These are phyloP conservation scores for Serinus canaria DNA, from an alignment of 2,113 vertebrate species.

Conservation along the genomic window DNA sequence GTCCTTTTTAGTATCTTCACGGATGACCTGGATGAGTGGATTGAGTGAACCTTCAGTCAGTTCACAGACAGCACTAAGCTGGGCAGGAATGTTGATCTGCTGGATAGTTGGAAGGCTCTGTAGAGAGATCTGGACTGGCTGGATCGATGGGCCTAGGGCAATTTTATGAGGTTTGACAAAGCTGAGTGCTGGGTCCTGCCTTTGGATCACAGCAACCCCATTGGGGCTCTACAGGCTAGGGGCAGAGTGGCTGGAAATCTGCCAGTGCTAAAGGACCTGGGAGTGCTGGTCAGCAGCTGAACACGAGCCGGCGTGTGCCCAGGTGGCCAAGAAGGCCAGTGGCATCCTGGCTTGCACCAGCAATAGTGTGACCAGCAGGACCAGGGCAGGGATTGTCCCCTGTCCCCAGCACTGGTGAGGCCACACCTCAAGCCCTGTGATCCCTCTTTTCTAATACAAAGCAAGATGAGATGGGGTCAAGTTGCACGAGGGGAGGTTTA, in stretches of 20 bases:
- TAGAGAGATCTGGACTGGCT: background rate
- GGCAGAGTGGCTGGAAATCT: background rate
- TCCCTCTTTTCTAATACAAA: background rate
- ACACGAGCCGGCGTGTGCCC: background rate
- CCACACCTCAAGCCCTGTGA: accelerated
- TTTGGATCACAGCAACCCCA: background rate
- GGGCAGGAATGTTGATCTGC: background rate
- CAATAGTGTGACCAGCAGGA: background rate
- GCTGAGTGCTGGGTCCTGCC: background rate
- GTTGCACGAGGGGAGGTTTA: background rate
- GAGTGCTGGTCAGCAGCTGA: background rate
- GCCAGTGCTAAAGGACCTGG: background rate
- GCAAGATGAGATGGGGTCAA: background rate
- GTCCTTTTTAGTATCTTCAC: background rate
- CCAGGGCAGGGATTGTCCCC: background rate
- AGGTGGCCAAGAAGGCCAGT: background rate
- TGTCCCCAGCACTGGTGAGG: background rate
- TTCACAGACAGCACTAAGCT: background rate
- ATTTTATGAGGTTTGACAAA: background rate
- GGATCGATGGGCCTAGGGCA: accelerated
- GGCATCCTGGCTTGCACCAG: background rate
- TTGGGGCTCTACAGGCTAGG: no score
- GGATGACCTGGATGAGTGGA: no score
- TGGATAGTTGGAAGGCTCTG: background rate
- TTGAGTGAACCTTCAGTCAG: background rate